Percentiles rank a stretch among this genome's conserved stretches.
phyloP scores from a whole-genome alignment of 2,797 vertebrate genomes.

The Xiphophorus birchmanni region DNA sequence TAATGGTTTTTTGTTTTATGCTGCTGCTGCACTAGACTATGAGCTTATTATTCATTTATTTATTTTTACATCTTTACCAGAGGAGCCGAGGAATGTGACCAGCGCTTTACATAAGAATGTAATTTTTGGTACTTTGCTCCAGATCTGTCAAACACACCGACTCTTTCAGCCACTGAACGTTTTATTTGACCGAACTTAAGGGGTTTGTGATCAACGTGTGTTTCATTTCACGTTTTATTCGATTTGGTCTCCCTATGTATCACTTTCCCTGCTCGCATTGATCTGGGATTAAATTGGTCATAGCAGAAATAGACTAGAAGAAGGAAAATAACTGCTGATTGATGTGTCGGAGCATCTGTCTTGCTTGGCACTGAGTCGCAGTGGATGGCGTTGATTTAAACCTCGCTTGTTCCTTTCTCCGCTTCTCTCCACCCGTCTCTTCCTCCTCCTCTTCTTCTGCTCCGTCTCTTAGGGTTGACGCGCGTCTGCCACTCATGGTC shows the following conservation, averaged over 20 bases:
- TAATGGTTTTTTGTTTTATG: not conserved
- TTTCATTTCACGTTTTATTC: slow-evolving; percentile 49
- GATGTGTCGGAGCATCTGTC: slow-evolving; percentile 70
- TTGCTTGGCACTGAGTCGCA: slow-evolving; percentile 67
- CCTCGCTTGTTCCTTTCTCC: slow-evolving; percentile 63
- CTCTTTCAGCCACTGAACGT: slow-evolving; percentile 9
- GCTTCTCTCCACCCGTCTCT: slow-evolving; percentile 25
- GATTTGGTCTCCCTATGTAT: slow-evolving; percentile 25
- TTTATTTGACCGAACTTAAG: slow-evolving; percentile 23
- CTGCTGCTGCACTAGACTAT: not conserved
- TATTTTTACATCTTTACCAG: not conserved
- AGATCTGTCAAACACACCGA: slow-evolving; percentile 15
- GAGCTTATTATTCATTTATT: not conserved
- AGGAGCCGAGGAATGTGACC: not conserved
- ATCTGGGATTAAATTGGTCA: slow-evolving; percentile 52
- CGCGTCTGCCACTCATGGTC: slow-evolving; percentile 58
- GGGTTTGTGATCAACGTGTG: slow-evolving; percentile 34
- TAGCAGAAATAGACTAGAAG: slow-evolving; percentile 56
- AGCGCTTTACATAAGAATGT: not conserved
- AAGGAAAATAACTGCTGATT: slow-evolving; percentile 55
- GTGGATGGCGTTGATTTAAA: slow-evolving; percentile 73
- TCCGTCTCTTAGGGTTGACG: slow-evolving; percentile 56
- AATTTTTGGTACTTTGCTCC: not conserved
- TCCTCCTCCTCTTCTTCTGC: slow-evolving; percentile 11
- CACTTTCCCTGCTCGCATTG: slow-evolving; percentile 27